phyloP scores from a whole-genome alignment of 2,888 invertebrate species.

The Lissocephala sabroskyi region DNA sequence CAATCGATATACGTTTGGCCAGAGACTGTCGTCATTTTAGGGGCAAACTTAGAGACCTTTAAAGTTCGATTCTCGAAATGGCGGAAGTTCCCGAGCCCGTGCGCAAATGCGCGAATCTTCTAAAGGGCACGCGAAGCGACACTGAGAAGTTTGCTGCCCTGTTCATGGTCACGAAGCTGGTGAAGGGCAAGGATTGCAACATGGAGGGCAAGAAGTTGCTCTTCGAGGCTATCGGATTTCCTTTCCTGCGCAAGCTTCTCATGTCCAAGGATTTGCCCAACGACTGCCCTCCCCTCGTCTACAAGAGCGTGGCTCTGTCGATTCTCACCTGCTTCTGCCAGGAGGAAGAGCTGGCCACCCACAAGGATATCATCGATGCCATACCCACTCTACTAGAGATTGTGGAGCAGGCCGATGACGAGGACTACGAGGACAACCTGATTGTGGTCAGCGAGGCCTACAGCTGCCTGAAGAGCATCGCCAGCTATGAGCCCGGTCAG shows the following conservation, averaged over 20 bases:
- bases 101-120: slow-evolving; percentile 86
- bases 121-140: slow-evolving; percentile 86
- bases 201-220: slow-evolving; percentile 84
- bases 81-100: slow-evolving; percentile 82
- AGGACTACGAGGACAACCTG: slow-evolving; percentile 88
- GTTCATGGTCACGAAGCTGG: slow-evolving; percentile 92
- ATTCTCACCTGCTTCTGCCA: slow-evolving; percentile 90
- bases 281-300: slow-evolving; percentile 91
- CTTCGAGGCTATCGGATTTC: slow-evolving; percentile 91
- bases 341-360: slow-evolving; percentile 84
- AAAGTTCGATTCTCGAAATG: too few species aligned
- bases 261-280: slow-evolving; percentile 84
- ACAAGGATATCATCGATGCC: slow-evolving; percentile 87
- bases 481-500: slow-evolving; percentile 84
- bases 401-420: slow-evolving; percentile 87
- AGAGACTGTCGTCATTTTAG: not conserved
- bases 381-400: slow-evolving; percentile 88
- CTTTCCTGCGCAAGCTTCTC: slow-evolving; percentile 86
- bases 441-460: slow-evolving; percentile 91
- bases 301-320: slow-evolving; percentile 91
- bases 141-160: slow-evolving; percentile 93
- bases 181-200: slow-evolving; percentile 87
- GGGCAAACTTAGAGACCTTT: slow-evolving; percentile 7
- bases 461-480: slow-evolving; percentile 86
- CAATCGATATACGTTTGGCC: slow-evolving; percentile 1